These are phyloP conservation scores for Acanthochromis polyacanthus DNA, from an alignment of 2,113 vertebrate species.

Conservation along the genomic window DNA sequence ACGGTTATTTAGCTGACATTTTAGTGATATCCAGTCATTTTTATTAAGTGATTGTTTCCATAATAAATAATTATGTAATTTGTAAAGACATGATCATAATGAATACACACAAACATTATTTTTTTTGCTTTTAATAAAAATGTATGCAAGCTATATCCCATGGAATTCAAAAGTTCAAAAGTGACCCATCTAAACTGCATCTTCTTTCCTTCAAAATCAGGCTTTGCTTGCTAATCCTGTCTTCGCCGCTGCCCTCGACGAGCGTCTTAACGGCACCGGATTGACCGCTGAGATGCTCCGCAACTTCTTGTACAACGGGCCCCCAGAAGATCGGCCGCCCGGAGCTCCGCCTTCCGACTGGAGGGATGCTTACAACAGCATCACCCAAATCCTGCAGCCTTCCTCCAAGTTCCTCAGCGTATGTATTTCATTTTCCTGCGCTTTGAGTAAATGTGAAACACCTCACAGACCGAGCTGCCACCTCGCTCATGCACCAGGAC, in stretches of 20 bases:
- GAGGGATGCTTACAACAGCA: slow-evolving; percentile 87
- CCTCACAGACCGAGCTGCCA: neutral
- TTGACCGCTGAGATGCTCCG: slow-evolving; percentile 85
- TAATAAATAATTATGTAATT: too few relatives aligned
- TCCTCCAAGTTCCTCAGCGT: slow-evolving; percentile 92
- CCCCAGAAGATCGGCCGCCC: slow-evolving; percentile 75
- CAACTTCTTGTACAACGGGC: slow-evolving; percentile 88
- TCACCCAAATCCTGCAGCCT: slow-evolving; percentile 84
- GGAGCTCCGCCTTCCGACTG: slow-evolving; percentile 83
- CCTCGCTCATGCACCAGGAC: slow-evolving; percentile 3
- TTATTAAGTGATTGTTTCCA: too few relatives aligned
- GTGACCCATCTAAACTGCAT: neutral
- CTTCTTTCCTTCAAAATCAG: slow-evolving; percentile 73
- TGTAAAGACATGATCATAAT: too few relatives aligned
- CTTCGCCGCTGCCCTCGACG: slow-evolving; percentile 79
- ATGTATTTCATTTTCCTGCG: slow-evolving; percentile 57
- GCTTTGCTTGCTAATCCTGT: slow-evolving; percentile 84
- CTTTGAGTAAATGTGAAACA: slow-evolving; percentile 2
- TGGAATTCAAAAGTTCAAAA: too few relatives aligned
- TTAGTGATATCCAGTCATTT: too few relatives aligned
- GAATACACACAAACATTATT: too few relatives aligned
- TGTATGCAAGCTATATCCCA: too few relatives aligned
- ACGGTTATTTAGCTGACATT: too few relatives aligned
- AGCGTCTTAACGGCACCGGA: slow-evolving; percentile 76
- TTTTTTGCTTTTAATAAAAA: too few relatives aligned